Evolutionary conservation across 2,113 vertebrate genomes (phyloP), one percentile per base, ranked within the genome.

Genomic region (Hyperopisus bebe): DNA sequence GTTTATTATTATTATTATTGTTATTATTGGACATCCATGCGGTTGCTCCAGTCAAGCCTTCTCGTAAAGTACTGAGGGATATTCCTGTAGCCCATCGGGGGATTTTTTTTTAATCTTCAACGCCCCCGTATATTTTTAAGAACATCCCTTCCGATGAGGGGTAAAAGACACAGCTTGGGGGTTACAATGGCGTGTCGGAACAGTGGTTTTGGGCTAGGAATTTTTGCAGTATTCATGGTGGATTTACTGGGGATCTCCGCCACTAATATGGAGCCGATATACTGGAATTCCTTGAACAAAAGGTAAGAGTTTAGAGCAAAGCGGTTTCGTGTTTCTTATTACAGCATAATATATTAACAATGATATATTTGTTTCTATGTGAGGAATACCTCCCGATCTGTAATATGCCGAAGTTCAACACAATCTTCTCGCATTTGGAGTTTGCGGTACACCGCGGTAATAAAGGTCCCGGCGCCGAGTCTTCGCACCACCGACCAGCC

Each of bases 251-350:
- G 94, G 62, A 94, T 94, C 89, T 91, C 95, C 48, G 95, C 95
- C 92, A 95, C 94, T 92, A 96, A 95, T 90, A 95, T 96, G 96
- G 96, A 96, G 91, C 96, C 96, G 53, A 95, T 96, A 95, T 96
- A 94, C 94, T 96, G 96, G 96, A 96, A 96, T 92, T 96, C 96
- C 35, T 77, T 95, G 90, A 96, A 96, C 94, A 95, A 96, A 92
- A 95, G 96, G 96, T 96, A 94, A 93, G 66, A 74, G 85, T 82
- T 70, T 84, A 86, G 21, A 31, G 39, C 48, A 7, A 27, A 13
- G 27, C 39, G 6, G 10, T 27, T 77, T 86, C 24, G 47, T 53
- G 19, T 89, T 77, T 88, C 7, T 88, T 50, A 48, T 47, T 47
- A 47, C 11, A 86, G 48, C 24, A n/a, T 31, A 7, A 51, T 8